Evolutionary conservation across 2,113 vertebrate genomes (phyloP).

Genomic region (Rhadina sibilatrix): DNA sequence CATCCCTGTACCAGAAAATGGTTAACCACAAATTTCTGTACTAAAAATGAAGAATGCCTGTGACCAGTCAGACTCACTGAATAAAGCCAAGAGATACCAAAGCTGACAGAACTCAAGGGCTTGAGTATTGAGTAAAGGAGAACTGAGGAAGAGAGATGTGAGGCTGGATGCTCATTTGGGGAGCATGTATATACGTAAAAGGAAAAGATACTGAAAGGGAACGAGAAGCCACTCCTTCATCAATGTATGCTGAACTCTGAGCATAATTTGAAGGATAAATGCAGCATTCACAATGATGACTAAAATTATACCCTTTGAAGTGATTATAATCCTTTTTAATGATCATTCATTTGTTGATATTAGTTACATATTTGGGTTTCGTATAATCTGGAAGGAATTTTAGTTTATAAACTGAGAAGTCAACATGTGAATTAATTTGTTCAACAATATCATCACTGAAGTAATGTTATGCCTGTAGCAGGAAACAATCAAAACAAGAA

Average conservation of each 20-base stretch:
- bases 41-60: not conserved
- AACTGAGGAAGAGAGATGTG: not conserved
- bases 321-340: not conserved
- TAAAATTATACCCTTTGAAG: not conserved
- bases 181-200: not conserved
- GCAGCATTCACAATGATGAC: not conserved
- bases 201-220: not conserved
- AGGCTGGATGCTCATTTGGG: not conserved
- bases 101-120: not conserved
- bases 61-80: not conserved
- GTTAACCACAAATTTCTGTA: not conserved
- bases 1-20: not conserved
- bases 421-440: conserved; percentile 65
- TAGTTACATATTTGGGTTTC: conserved; percentile 42
- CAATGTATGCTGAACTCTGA: not conserved
- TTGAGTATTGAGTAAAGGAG: not conserved
- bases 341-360: not conserved
- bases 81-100: not conserved
- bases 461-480: conserved; percentile 68
- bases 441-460: conserved; percentile 59
- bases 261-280: not conserved
- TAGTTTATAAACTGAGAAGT: conserved; percentile 53
- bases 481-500: conserved; percentile 74
- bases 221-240: not conserved
- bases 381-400: conserved; percentile 54